A percentile compares a stretch with the other conserved stretches of the same genome.
These are phyloP conservation scores for Octomys mimax DNA, from an alignment of 2,797 vertebrate genomes.

Conservation along the genomic window DNA sequence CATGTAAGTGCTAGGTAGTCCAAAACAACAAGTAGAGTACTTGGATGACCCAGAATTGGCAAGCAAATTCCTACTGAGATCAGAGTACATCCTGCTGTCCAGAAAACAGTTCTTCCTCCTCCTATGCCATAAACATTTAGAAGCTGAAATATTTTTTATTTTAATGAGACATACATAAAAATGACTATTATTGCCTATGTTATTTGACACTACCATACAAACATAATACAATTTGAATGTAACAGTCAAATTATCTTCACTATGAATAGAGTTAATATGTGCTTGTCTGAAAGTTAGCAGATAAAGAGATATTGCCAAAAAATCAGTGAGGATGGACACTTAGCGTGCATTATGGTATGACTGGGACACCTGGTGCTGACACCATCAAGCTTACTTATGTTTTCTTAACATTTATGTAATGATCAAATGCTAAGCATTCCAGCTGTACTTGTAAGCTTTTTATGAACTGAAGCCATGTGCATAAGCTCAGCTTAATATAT, in stretches of 20 bases:
- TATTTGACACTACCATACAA: constrained; percentile 52
- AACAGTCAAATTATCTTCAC: constrained; percentile 54
- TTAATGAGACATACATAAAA: constrained; percentile 56
- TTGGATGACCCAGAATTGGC: neutral
- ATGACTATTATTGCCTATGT: neutral
- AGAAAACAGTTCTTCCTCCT: constrained; percentile 49
- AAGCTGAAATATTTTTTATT: constrained; percentile 61
- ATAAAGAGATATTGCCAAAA: constrained; percentile 74
- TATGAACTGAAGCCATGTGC: constrained; percentile 82
- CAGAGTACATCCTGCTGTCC: neutral
- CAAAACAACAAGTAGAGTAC: constrained; percentile 39
- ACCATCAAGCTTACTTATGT: constrained; percentile 70
- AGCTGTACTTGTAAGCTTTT: constrained; percentile 83
- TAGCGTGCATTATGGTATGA: constrained; percentile 66
- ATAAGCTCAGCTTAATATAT: constrained; percentile 70
- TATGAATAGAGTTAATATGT: constrained; percentile 48
- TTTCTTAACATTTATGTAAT: constrained; percentile 82
- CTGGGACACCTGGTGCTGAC: constrained; percentile 82
- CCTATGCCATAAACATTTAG: constrained; percentile 36
- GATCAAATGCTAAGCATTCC: constrained; percentile 80
- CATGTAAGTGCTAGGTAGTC: neutral
- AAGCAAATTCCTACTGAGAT: neutral
- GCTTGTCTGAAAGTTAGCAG: constrained; percentile 71
- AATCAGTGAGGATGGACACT: constrained; percentile 77
- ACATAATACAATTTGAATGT: constrained; percentile 48